A percentile compares a stretch with the other conserved stretches of the same genome.
phyloP scores from a whole-genome alignment of 2,888 invertebrate species.

The Epistrophe grossulariae region DNA sequence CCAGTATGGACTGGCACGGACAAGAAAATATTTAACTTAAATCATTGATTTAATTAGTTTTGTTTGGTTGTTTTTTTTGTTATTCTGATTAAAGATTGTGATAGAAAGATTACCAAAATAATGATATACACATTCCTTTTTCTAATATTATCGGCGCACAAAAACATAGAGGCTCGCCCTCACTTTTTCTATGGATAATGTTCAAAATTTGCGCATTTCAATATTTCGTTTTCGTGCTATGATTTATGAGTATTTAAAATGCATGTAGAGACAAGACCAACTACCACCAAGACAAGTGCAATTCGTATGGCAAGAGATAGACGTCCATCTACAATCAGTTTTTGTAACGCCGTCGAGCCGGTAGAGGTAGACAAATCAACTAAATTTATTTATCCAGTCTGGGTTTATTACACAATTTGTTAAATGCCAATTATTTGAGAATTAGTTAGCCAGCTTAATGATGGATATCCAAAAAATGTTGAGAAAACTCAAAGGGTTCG shows the following conservation, averaged over 20 bases:
- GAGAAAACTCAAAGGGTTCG: not conserved
- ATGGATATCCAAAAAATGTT: conserved; percentile 42
- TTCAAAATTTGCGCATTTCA: conserved; percentile 74
- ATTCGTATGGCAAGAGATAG: conserved; percentile 57
- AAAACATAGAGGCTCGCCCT: conserved; percentile 74
- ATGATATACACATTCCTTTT: conserved; percentile 43
- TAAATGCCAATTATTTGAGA: conserved; percentile 39
- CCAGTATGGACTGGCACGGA: conserved; percentile 54
- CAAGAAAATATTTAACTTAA: conserved; percentile 21
- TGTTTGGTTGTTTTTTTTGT: conserved; percentile 21
- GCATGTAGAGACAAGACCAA: conserved; percentile 50
- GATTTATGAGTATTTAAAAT: conserved; percentile 68
- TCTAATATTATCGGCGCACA: conserved; percentile 67
- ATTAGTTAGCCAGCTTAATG: conserved; percentile 38
- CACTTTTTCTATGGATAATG: conserved; percentile 60
- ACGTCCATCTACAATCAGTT: conserved; percentile 70
- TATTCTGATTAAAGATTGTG: conserved; percentile 18
- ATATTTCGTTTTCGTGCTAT: conserved; percentile 63
- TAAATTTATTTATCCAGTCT: conserved; percentile 62
- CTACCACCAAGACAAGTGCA: conserved; percentile 43
- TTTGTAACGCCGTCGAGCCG: conserved; percentile 72
- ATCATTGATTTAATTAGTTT: conserved; percentile 29
- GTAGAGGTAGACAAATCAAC: conserved; percentile 70
- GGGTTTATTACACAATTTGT: conserved; percentile 62
- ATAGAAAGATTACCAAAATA: conserved; percentile 28